Conservation (phyloP, 2,888 invertebrate genomes). For the Mythimna loreyi region DNA sequence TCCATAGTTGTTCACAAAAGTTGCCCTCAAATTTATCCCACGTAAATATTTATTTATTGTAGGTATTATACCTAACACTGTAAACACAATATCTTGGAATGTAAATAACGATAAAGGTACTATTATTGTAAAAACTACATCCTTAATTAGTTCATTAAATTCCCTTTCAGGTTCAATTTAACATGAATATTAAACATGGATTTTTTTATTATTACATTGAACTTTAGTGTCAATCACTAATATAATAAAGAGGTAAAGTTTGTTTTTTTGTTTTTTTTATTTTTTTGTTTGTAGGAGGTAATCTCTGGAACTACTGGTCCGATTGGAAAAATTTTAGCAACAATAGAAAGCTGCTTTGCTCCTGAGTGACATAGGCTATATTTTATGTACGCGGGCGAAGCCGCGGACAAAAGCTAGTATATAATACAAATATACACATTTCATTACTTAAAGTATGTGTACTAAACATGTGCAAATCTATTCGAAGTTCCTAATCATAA, state of each 20-base stretch:
- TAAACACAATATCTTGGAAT: too few species aligned
- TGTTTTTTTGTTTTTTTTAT: too few species aligned
- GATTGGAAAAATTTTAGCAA: too few species aligned
- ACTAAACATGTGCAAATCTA: constrained; percentile 35
- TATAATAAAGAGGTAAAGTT: too few species aligned
- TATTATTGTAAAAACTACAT: not conserved
- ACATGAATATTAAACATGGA: not conserved
- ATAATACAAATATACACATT: constrained; percentile 3
- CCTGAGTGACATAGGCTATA: too few species aligned
- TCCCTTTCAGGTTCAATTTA: not conserved
- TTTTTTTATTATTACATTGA: not conserved
- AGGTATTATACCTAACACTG: not conserved
- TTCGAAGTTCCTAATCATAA: constrained; percentile 34
- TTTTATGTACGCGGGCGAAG: too few species aligned
- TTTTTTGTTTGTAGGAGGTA: too few species aligned
- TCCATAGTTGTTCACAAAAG: constrained; percentile 8
- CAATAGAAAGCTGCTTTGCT: too few species aligned
- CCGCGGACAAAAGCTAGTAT: too few species aligned
- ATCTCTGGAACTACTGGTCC: too few species aligned
- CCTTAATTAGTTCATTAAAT: not conserved
- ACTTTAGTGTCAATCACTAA: not conserved
- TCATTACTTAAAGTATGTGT: constrained; percentile 32
- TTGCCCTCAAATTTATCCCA: constrained; percentile 13
- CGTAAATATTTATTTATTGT: constrained; percentile 23
- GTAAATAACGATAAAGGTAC: not conserved